Evolutionary conservation across 2,113 vertebrate species (phyloP).

Genomic region (Psephotus haematonotus): DNA sequence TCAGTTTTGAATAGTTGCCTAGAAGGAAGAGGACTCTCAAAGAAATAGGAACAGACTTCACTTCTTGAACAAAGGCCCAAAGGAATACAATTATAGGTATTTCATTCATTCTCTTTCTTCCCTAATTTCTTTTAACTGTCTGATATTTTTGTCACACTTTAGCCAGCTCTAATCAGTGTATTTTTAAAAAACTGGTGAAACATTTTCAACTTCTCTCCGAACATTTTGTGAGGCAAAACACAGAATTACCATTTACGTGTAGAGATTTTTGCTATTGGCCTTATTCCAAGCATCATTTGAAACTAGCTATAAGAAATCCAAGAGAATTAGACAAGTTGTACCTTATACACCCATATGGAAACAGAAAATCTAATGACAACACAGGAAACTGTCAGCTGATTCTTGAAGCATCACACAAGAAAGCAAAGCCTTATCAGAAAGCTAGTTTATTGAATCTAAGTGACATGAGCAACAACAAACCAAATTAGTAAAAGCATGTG

Average conservation of each 20-base stretch:
- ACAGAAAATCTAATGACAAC: slow-evolving; percentile 43
- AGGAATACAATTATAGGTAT: background rate
- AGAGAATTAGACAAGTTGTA: slow-evolving; percentile 4
- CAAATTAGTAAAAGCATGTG: slow-evolving; percentile 48
- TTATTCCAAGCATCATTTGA: background rate
- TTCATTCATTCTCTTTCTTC: background rate
- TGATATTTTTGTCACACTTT: slow-evolving; percentile 24
- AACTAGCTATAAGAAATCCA: slow-evolving; percentile 2
- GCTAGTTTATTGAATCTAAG: slow-evolving; percentile 21
- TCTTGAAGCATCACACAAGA: slow-evolving; percentile 2
- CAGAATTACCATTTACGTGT: slow-evolving; percentile 22
- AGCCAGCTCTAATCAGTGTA: background rate
- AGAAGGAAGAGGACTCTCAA: background rate
- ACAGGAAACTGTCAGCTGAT: slow-evolving; percentile 2
- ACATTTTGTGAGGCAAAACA: slow-evolving; percentile 55
- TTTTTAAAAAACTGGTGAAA: slow-evolving; percentile 32
- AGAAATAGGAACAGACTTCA: background rate
- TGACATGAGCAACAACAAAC: slow-evolving; percentile 46
- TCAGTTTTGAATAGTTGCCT: background rate
- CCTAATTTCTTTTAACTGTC: background rate
- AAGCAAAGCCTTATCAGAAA: slow-evolving; percentile 32
- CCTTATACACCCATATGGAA: slow-evolving; percentile 25
- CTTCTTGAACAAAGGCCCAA: background rate
- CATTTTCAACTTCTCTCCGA: slow-evolving; percentile 9
- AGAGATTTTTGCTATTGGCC: background rate